Base-by-base conservation (phyloP, 2,797 vertebrate genomes). In the Dermochelys coriacea region DNA sequence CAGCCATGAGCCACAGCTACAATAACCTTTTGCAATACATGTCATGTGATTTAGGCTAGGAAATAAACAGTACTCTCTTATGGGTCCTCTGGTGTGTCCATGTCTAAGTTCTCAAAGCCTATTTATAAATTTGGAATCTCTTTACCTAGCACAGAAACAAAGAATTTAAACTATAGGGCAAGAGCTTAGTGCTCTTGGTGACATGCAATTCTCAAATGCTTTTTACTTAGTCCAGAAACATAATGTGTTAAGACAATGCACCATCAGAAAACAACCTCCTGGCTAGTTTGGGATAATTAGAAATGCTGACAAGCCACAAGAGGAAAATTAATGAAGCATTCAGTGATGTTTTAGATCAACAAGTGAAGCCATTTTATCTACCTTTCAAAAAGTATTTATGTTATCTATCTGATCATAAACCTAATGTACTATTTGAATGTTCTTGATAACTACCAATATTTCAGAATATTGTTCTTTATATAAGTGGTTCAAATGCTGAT, bases 171-270 rank as follows among this genome's bases (percentile, higher is more conserved):
- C 41, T 84, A 74, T 19, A 16, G 91, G 68, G 49, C 57, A 86
- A 47, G 89, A 94, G 61, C 55, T 80, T 91, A 77, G 49, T 80
- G 50, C 41, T 93, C 61, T 45, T 50, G 15, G 49, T 87, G 55
- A 85, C 54, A 80, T 0, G 0, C 51, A 82, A 59, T 71, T 91
- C 61, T 87, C 89, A 91, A 91, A 94, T 85, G 37, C 71, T 91
- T 93, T 93, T 89, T 89, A 93, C 47, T 94, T 85, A 77, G 82
- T 89, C 91, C 34, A 23, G 52, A 85, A 91, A 37, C 55, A 68
- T 80, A 87, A 52, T 55, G 68, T 61, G 47, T 94, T 84, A 86
- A 88, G 90, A 84, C 88, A 90, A 74, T 84, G 47, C 23, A 45
- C 61, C 16, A 34, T 85, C 57, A 92, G 55, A 61, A 47, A 90